phyloP scores from a whole-genome alignment of 2,113 vertebrate species.

The Corvus hawaiiensis region DNA sequence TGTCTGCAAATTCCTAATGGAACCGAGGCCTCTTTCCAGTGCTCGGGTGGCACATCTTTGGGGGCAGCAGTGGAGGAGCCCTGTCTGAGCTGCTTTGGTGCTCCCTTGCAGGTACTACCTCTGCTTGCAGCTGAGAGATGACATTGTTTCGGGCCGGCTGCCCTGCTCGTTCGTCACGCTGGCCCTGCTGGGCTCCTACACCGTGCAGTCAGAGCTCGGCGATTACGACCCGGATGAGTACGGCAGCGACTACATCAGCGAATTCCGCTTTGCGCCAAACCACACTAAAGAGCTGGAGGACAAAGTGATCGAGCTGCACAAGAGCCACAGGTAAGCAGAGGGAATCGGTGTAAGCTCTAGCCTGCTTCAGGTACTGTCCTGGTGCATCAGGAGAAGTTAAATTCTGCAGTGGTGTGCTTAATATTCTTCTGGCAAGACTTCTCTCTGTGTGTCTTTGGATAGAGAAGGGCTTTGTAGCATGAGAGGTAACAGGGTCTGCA shows the following conservation, averaged over 20 bases:
- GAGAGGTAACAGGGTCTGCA: neutral
- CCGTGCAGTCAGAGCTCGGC: conserved; percentile 90
- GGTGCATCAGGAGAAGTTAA: neutral
- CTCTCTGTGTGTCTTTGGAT: neutral
- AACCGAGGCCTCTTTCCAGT: fast-evolving
- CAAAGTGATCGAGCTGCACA: conserved; percentile 94
- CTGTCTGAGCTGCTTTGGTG: neutral
- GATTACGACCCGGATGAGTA: conserved; percentile 91
- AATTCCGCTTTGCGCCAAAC: conserved; percentile 91
- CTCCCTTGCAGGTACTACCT: conserved; percentile 86
- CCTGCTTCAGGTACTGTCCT: neutral
- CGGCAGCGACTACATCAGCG: conserved; percentile 85
- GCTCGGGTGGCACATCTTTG: fast-evolving
- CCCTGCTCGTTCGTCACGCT: conserved; percentile 95
- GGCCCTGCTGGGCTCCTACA: conserved; percentile 90
- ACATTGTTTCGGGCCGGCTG: conserved; percentile 90
- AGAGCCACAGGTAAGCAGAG: conserved; percentile 86
- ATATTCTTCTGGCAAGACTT: neutral
- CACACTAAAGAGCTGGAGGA: conserved; percentile 96
- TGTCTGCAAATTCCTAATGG: neutral
- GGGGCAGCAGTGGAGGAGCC: neutral
- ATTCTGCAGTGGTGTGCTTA: neutral
- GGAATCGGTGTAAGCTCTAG: neutral
- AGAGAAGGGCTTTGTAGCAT: neutral
- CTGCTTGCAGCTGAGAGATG: conserved; percentile 91